Evolutionary conservation across 2,888 invertebrate genomes (phyloP).

Genomic region (Gerris lacustris): DNA sequence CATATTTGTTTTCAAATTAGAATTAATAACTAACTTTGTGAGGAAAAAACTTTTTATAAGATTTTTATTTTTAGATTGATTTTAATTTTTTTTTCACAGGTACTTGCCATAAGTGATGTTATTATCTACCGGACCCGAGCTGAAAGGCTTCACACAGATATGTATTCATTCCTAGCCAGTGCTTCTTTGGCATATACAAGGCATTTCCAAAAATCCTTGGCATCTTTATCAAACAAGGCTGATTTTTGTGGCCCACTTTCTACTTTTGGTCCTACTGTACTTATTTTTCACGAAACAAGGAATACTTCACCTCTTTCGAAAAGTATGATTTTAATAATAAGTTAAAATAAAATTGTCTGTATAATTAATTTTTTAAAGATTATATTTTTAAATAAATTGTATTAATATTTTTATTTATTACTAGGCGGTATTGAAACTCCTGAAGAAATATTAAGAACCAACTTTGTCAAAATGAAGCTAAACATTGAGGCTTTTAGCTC

Average conservation of each 20-base stretch:
- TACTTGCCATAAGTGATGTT: slow-evolving; percentile 69
- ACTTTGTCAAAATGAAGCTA: slow-evolving; percentile 49
- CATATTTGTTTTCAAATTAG: no score
- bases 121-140: slow-evolving; percentile 64
- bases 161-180: slow-evolving; percentile 63
- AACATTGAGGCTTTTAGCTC: slow-evolving; percentile 60
- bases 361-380: slow-evolving; percentile 23
- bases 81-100: slow-evolving; percentile 35
- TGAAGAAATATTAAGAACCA: slow-evolving; percentile 48
- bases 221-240: slow-evolving; percentile 36
- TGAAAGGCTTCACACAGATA: slow-evolving; percentile 59
- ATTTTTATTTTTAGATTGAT: no score
- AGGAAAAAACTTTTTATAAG: no score
- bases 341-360: no score
- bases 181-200: slow-evolving; percentile 61
- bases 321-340: slow-evolving; percentile 34
- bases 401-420: slow-evolving; percentile 20
- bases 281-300: slow-evolving; percentile 67
- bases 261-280: slow-evolving; percentile 56
- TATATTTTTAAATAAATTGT: slow-evolving; percentile 16
- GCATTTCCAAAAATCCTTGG: slow-evolving; percentile 53
- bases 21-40: no score
- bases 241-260: slow-evolving; percentile 40
- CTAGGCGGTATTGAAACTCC: slow-evolving; percentile 46
- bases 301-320: slow-evolving; percentile 53